Base-by-base conservation (phyloP, 2,797 vertebrate genomes). In the Acanthurus lineatus region DNA sequence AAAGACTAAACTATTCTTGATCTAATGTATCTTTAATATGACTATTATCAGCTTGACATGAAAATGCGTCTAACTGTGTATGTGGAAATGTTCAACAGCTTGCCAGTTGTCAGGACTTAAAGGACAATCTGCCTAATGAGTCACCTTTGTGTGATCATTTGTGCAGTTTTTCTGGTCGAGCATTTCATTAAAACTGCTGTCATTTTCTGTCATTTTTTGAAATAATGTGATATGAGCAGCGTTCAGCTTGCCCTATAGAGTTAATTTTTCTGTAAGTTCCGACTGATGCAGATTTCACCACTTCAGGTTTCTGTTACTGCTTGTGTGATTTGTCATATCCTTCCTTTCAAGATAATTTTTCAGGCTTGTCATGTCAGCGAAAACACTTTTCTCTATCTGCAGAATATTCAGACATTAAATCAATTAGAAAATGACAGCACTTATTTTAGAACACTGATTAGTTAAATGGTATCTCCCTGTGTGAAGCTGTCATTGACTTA, bases 341-440 rank as follows among this genome's bases (percentile, higher is more conserved):
- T 25, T 25, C 25, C 25, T 25, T 25, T 25, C 25, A 25, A 25
- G 25, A 25, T 25, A 0, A 3, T 19, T 58, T 70, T 69, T 66
- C 45, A 9, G 3, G 25, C 57, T 52, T 70, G 60, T 77, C 25
- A 48, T 42, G 9, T 52, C 63, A 19, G 64, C 51, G 19, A 42
- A 73, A 32, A 45, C 54, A 9, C 12, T n/a, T 22, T 60, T 57
- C 16, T 32, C 12, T 32, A 42, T 45, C n/a, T 45, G 20, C 42
- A 61, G 20, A 20, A 40, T 3, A 17, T 32, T 9, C 53, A 67
- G 52, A 28, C 22, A 53, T 69, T 0, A 63, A 15, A 79, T 52
- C 19, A 16, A 70, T 77, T 25, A 32, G 25, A 54, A 85, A 77
- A 82, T 73, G 62, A 54, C 40, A 63, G 63, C 40, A n/a, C 22